Percentiles rank a stretch among this genome's conserved stretches.
These are phyloP conservation scores for Phainopepla nitens DNA, from an alignment of 2,113 vertebrate genomes.

Conservation along the genomic window DNA sequence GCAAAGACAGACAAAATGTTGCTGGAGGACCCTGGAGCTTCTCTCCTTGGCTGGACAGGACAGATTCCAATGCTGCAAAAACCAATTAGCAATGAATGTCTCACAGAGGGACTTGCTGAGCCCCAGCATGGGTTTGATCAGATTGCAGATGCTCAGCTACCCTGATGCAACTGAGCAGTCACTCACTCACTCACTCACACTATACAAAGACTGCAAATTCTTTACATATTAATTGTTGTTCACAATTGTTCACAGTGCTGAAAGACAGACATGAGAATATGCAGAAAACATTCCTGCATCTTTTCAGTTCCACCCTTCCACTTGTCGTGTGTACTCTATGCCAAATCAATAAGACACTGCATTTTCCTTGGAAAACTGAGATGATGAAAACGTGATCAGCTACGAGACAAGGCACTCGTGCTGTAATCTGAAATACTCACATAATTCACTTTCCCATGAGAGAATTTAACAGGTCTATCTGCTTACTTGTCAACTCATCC, in stretches of 20 bases:
- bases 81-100: not conserved
- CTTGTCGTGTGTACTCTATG: not conserved
- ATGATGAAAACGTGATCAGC: not conserved
- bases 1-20: not conserved
- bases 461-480: not conserved
- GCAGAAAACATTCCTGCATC: not conserved
- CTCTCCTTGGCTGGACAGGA: not conserved
- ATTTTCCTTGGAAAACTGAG: not conserved
- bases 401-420: not conserved
- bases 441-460: not conserved
- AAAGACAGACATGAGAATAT: conserved; percentile 6
- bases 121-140: not conserved
- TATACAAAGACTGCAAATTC: conserved; percentile 21
- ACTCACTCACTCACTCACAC: not conserved
- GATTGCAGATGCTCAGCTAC: not conserved
- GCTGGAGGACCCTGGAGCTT: not conserved
- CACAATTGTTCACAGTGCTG: conserved; percentile 3
- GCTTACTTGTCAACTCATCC: not conserved
- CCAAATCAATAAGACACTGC: not conserved
- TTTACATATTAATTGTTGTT: conserved; percentile 40
- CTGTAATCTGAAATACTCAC: not conserved
- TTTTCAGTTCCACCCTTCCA: not conserved
- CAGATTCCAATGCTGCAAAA: not conserved
- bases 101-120: not conserved
- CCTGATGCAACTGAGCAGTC: not conserved